phyloP scores from a whole-genome alignment of 2,888 invertebrate species.

The Rhynchonema sp. region DNA sequence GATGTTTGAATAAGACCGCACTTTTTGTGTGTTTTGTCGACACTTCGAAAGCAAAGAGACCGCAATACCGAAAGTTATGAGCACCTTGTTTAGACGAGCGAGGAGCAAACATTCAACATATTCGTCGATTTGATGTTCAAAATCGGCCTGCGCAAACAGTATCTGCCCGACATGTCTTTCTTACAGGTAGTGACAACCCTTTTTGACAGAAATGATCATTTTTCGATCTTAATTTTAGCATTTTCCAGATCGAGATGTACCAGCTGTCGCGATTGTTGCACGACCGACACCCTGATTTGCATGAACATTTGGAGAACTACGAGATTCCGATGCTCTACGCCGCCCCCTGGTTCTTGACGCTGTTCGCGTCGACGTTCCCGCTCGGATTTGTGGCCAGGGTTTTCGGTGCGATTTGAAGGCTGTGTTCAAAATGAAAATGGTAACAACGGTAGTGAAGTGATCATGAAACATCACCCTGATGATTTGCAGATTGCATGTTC shows the following conservation, averaged over 20 bases:
- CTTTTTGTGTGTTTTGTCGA: too few relatives aligned
- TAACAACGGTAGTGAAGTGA: too few relatives aligned
- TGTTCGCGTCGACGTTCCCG: slow-evolving; percentile 89
- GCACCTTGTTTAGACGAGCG: too few relatives aligned
- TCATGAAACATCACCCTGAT: background rate
- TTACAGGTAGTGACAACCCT: slow-evolving; percentile 65
- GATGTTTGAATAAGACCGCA: too few relatives aligned
- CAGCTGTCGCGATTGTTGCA: slow-evolving; percentile 74
- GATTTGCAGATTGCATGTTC: slow-evolving; percentile 57
- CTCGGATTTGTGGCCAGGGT: slow-evolving; percentile 81
- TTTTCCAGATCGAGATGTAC: slow-evolving; percentile 50
- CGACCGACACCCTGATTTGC: slow-evolving; percentile 52
- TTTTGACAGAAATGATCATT: slow-evolving; percentile 8
- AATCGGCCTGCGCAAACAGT: slow-evolving; percentile 64
- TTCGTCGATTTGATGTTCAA: slow-evolving; percentile 77
- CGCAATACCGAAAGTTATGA: too few relatives aligned
- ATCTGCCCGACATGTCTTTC: slow-evolving; percentile 80
- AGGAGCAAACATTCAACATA: slow-evolving; percentile 66
- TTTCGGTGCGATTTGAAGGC: slow-evolving; percentile 54
- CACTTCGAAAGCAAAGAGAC: too few relatives aligned
- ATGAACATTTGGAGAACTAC: slow-evolving; percentile 54
- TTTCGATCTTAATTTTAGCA: too few relatives aligned
- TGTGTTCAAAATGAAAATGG: too few relatives aligned
- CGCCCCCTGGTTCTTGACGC: slow-evolving; percentile 84
- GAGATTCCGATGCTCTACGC: slow-evolving; percentile 88